Base-by-base conservation (phyloP, 2,113 vertebrate species). In the Pampusana beccarii region DNA sequence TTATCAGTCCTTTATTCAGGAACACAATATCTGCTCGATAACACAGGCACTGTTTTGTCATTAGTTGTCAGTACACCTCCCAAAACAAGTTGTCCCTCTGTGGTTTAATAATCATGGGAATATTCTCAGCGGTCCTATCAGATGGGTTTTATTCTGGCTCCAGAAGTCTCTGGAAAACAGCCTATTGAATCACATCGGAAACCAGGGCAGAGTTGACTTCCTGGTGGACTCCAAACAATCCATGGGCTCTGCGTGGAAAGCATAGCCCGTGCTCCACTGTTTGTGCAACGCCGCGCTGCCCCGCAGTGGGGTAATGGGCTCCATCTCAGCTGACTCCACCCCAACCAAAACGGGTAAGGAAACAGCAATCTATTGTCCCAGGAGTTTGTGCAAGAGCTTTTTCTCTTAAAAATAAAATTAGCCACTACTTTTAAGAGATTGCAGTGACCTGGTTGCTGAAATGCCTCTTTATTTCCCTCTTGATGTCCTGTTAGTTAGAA, bases 161-260 rank as follows among this genome's bases (percentile, higher is more conserved):
- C 88, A 95, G 93, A 77, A 77, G 44, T 75, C 85, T 95, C 91
- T 97, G 96, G 95, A 97, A 97, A 97, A 97, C 86, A 88, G 36
- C 84, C 97, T 92, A 91, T 96, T 98, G 97, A 98, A 95, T 97
- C 66, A 2, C 21, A 7, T 95, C 95, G 97, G 98, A 98, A 98
- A 96, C 92, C 75, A 88, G 97, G 95, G 93, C 96, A 97, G 96
- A 96, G 97, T 91, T 98, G 93, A 97, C 95, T 98, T 98, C 98
- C 98, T 97, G 96, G 86, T 80, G 82, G 85, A 81, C 95, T 96
- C 86, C 84, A 96, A 98, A 97, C 90, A 97, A 96, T 97, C 90
- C 91, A 89, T 81, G 74, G 75, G 73, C 62, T 94, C 72, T 93
- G 92, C 70, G 82, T 88, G 93, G 94, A 90, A 95, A 96, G 92